Conservation (phyloP, 1,140 invertebrate species). For the Lepidurus packardi region DNA sequence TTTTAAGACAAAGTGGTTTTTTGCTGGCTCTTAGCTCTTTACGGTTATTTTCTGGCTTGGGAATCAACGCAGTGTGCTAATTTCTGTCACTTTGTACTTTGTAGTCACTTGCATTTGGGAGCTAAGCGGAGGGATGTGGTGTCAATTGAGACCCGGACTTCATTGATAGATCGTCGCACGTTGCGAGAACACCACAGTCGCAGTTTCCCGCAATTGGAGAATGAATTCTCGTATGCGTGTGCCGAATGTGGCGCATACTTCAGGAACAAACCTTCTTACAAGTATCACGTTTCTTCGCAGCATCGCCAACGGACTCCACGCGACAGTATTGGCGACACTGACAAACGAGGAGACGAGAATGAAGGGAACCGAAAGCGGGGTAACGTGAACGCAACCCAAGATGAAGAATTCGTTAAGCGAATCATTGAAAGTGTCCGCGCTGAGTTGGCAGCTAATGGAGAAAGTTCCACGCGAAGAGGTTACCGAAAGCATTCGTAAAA, state of each 20-base stretch:
- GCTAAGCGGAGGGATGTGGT: neutral
- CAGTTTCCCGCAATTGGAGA: neutral
- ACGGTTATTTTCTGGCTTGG: too few relatives aligned
- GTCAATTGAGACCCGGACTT: neutral
- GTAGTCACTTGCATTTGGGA: neutral
- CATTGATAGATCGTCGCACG: neutral
- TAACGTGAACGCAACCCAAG: neutral
- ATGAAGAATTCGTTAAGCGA: neutral
- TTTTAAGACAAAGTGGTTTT: too few relatives aligned
- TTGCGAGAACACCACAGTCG: neutral
- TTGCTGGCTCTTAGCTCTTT: too few relatives aligned
- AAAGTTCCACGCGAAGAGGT: constrained; percentile 4
- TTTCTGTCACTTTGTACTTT: neutral
- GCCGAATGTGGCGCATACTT: neutral
- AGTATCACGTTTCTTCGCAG: neutral
- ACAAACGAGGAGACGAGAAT: neutral
- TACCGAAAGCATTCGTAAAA: neutral
- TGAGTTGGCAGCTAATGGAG: neutral
- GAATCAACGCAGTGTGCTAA: neutral
- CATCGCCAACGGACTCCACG: neutral
- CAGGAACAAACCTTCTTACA: neutral
- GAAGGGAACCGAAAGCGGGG: neutral
- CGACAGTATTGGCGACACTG: neutral
- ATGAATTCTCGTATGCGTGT: neutral
- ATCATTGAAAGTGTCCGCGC: neutral